These are phyloP conservation scores for Diorhabda elongata DNA, from an alignment of 1,140 invertebrate genomes.

Conservation along the genomic window DNA sequence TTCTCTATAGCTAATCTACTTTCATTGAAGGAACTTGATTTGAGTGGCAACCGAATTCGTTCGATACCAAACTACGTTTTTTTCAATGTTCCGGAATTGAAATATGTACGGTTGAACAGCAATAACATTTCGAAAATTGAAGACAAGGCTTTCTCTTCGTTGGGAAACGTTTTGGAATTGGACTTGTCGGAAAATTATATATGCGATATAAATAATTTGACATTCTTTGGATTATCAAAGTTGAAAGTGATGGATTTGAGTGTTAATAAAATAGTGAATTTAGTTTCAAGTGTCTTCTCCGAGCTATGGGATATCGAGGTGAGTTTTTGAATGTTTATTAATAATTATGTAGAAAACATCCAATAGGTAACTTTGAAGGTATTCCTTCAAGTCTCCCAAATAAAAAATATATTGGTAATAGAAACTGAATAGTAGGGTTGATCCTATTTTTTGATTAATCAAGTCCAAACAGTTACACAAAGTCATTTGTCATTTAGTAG, in stretches of 20 bases:
- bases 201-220: conserved; percentile 16
- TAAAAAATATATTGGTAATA: too few species aligned
- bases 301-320: conserved; percentile 18
- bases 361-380: not conserved
- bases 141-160: conserved; percentile 3
- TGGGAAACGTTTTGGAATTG: conserved; percentile 14
- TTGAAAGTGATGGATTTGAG: conserved; percentile 17
- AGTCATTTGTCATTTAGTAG: too few species aligned
- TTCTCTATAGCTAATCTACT: conserved; percentile 8
- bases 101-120: conserved; percentile 12
- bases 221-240: conserved; percentile 17
- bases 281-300: conserved; percentile 9
- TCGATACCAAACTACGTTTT: not conserved
- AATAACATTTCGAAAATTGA: conserved; percentile 12
- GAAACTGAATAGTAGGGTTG: too few species aligned
- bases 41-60: conserved; percentile 8
- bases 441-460: too few species aligned
- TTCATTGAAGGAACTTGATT: not conserved
- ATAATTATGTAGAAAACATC: not conserved
- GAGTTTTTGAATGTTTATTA: conserved; percentile 8
- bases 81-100: conserved; percentile 7
- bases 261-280: conserved; percentile 11
- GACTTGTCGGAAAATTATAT: conserved; percentile 16
- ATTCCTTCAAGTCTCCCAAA: not conserved
- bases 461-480: too few species aligned